Evolutionary conservation across 2,888 invertebrate species (phyloP).

Genomic region (Ectropis crepuscularia): DNA sequence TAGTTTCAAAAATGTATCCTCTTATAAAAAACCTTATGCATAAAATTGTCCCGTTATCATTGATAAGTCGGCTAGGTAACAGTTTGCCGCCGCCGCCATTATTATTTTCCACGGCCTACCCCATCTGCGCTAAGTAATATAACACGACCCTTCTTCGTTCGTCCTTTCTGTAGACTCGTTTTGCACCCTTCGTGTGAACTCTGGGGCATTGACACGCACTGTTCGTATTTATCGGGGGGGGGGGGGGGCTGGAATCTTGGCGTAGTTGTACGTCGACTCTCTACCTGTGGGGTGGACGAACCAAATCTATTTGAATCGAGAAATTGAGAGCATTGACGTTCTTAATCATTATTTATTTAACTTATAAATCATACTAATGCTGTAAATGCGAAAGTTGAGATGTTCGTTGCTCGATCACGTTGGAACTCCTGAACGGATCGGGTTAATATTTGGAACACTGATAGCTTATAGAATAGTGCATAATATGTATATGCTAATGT

Average conservation of each 20-base stretch:
- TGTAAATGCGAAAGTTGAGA: too few species aligned
- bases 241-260: conserved; percentile 50
- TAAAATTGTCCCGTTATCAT: too few species aligned
- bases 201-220: conserved; percentile 59
- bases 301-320: conserved; percentile 35
- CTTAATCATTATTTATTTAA: conserved; percentile 6
- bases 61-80: conserved; percentile 34
- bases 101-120: conserved; percentile 49
- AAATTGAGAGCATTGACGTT: conserved; percentile 40
- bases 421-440: too few species aligned
- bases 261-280: conserved; percentile 47
- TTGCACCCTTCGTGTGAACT: conserved; percentile 62
- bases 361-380: too few species aligned
- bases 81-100: conserved; percentile 40
- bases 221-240: conserved; percentile 52
- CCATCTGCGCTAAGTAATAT: conserved; percentile 56
- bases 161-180: conserved; percentile 55
- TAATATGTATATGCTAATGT: too few species aligned
- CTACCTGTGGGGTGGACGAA: conserved; percentile 46
- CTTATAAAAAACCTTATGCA: too few species aligned
- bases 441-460: too few species aligned
- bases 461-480: too few species aligned
- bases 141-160: conserved; percentile 54
- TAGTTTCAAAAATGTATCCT: too few species aligned
- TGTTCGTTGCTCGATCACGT: too few species aligned